Percentiles rank a stretch among this genome's conserved stretches.
Conservation (phyloP, 2,888 invertebrate species). For the Epiblema foenella region DNA sequence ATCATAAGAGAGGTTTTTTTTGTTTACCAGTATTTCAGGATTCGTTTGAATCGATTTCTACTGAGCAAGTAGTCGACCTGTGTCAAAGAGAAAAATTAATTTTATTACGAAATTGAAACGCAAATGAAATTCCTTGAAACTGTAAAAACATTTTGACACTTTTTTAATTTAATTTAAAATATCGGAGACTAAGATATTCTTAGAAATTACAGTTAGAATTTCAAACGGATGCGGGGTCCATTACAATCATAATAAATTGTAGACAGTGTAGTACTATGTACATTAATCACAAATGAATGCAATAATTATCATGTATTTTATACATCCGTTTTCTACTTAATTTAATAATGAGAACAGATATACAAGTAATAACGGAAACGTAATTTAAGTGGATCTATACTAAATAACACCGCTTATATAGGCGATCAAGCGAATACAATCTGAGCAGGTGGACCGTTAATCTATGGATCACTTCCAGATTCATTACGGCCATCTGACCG, state of each 20-base stretch:
- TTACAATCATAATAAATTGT: constrained; percentile 13
- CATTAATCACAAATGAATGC: constrained; percentile 10
- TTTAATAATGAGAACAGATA: constrained; percentile 1
- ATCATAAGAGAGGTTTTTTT: no score
- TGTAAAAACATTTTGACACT: no score
- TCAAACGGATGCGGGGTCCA: constrained; percentile 1
- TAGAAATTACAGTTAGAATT: constrained; percentile 4
- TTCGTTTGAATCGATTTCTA: no score
- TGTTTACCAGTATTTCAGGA: no score
- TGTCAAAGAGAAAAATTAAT: no score
- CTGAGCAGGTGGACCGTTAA: not conserved
- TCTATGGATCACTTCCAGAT: not conserved
- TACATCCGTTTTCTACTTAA: not conserved
- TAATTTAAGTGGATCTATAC: not conserved
- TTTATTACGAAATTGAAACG: no score
- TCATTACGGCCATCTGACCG: not conserved
- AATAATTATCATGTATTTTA: constrained; percentile 15
- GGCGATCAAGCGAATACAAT: not conserved
- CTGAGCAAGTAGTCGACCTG: no score
- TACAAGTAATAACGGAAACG: not conserved
- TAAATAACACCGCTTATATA: not conserved
- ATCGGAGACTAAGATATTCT: not conserved
- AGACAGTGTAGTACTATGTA: not conserved
- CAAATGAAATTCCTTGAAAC: no score
- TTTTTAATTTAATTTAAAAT: no score